Base-by-base conservation (phyloP, 1,140 invertebrate genomes). In the Brachionus plicatilis region DNA sequence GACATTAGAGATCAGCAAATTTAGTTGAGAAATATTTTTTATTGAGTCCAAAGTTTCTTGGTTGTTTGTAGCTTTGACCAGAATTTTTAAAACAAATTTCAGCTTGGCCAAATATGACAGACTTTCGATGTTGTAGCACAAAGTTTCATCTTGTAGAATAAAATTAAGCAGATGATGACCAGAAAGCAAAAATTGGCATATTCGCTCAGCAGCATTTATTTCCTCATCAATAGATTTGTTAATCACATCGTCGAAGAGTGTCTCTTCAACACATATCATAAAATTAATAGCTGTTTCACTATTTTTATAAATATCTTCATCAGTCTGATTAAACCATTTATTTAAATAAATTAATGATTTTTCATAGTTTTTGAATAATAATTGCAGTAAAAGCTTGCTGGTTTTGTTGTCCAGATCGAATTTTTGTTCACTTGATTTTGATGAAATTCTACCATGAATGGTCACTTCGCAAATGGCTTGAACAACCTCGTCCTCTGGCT, bases 151-250 rank as follows among this genome's bases (percentile, higher is more conserved):
- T 3, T 24, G 11, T 47, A 76, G 33, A 27, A 76, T 76, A 45
- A 3, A 12, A 7, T 76, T 8, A 27, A 76, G 47, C 0, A 43
- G 12, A n/a, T 76, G 20, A 20, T 11, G 27, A 12, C n/a, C 27
- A 3, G 43, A 29, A 29, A 47, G 7, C 5, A 76, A 27, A n/a
- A 24, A 11, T 27, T 47, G n/a, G 45, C 14, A 29, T 27, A 50
- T 47, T 27, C 50, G 20, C 20, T 76, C 43, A 12, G 72, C 43
- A 14, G 27, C 11, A 24, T 76, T 20, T 37, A 76, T 50, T 76
- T 76, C 27, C 43, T 76, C 72, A n/a, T 76, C 72, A 20, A 76
- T 14, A 12, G 24, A 47, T 76, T 76, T 76, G 20, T 76, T 27
- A 14, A 76, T 76, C 9, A 76, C 7, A 12, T 76, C 27, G 7